phyloP scores from a whole-genome alignment of 1,140 invertebrate genomes.

The Drosophila asahinai region DNA sequence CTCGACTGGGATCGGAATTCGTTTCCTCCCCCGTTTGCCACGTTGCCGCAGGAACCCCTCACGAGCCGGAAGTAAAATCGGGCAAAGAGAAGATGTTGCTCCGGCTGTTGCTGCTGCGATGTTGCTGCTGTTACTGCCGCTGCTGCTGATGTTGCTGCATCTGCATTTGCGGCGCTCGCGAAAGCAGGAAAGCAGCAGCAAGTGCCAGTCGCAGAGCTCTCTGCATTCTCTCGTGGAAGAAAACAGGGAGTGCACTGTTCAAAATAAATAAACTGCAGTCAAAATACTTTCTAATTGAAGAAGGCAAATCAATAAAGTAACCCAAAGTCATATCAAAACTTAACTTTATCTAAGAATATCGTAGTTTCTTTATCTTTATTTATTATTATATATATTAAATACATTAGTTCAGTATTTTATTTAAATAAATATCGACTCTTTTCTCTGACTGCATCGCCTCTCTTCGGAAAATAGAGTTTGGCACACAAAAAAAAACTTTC shows the following conservation, averaged over 20 bases:
- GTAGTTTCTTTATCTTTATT: too few species aligned
- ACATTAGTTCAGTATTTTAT: too few species aligned
- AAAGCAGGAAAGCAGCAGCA: constrained; percentile 71
- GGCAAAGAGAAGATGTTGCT: constrained; percentile 56
- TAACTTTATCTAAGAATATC: too few species aligned
- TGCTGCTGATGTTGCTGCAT: constrained; percentile 66
- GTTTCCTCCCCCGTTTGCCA: constrained; percentile 31
- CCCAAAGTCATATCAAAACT: too few species aligned
- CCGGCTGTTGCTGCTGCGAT: constrained; percentile 38
- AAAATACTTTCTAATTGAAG: not conserved
- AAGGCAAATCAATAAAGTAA: too few species aligned
- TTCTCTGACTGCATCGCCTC: constrained; percentile 20
- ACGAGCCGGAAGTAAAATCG: constrained; percentile 77
- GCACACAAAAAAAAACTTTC: constrained; percentile 35
- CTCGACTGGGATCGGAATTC: constrained; percentile 66
- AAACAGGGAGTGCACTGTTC: constrained; percentile 11
- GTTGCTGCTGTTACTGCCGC: constrained; percentile 57
- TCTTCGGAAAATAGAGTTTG: constrained; percentile 33
- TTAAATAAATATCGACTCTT: not conserved
- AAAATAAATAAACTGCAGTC: not conserved
- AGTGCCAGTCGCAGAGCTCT: constrained; percentile 68
- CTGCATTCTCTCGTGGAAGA: constrained; percentile 30
- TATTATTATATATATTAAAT: too few species aligned
- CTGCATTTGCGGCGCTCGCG: constrained; percentile 77
- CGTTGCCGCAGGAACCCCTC: constrained; percentile 15